A percentile compares a stretch with the other conserved stretches of the same genome.
These are phyloP conservation scores for Drosophila subpulchrella DNA, from an alignment of 1,140 invertebrate genomes.

Conservation along the genomic window DNA sequence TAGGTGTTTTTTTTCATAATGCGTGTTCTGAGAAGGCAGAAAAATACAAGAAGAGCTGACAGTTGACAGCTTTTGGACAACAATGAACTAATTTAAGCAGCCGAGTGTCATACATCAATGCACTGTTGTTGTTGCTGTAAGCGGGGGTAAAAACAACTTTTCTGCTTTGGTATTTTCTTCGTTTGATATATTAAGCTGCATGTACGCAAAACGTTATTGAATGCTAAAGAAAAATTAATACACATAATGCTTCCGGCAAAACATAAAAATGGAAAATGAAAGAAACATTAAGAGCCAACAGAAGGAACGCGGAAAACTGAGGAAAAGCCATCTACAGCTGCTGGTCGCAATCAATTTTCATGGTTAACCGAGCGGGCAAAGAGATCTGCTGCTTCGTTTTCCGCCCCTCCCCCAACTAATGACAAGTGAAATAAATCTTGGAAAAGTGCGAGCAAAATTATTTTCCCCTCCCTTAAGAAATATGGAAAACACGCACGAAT, in stretches of 20 bases:
- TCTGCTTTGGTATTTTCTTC: slow-evolving; percentile 18
- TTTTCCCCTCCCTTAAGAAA: slow-evolving; percentile 35
- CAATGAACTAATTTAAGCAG: slow-evolving; percentile 78
- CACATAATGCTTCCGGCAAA: slow-evolving; percentile 74
- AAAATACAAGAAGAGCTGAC: slow-evolving; percentile 36
- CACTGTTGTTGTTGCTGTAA: slow-evolving; percentile 28
- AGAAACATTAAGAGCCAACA: slow-evolving; percentile 13
- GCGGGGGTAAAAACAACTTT: background rate
- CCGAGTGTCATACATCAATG: slow-evolving; percentile 69
- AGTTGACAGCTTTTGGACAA: slow-evolving; percentile 76
- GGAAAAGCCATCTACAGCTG: slow-evolving; percentile 54
- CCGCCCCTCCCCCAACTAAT: slow-evolving; percentile 29
- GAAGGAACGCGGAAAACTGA: slow-evolving; percentile 10
- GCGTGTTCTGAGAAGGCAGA: slow-evolving; percentile 1
- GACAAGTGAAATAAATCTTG: slow-evolving; percentile 75
- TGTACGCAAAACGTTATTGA: slow-evolving; percentile 69
- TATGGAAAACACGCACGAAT: slow-evolving; percentile 67
- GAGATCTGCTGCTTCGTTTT: slow-evolving; percentile 15
- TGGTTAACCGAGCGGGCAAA: slow-evolving; percentile 67
- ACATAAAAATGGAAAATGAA: slow-evolving; percentile 32
- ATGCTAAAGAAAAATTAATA: slow-evolving; percentile 64
- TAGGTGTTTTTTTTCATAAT: slow-evolving; percentile 16
- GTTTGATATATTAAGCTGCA: slow-evolving; percentile 62
- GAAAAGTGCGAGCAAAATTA: slow-evolving; percentile 53
- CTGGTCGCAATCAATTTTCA: slow-evolving; percentile 77